phyloP scores from a whole-genome alignment of 2,888 invertebrate species.

The Vannuccia rotundouncinata region DNA sequence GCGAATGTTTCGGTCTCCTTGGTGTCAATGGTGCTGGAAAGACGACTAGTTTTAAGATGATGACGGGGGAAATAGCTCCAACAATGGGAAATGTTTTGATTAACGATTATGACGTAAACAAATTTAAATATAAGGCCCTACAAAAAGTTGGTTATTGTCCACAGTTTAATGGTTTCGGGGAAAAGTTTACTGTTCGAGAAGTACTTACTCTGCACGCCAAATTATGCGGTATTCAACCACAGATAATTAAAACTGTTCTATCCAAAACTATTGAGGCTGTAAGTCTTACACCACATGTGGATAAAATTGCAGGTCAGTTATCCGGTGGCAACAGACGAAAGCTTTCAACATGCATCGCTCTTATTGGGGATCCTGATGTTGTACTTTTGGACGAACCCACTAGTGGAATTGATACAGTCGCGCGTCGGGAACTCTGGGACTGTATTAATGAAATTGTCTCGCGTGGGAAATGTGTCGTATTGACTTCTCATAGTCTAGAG shows the following conservation, averaged over 20 bases:
- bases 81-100: slow-evolving; percentile 60
- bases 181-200: slow-evolving; percentile 69
- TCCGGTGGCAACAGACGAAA: slow-evolving; percentile 52
- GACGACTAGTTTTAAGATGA: slow-evolving; percentile 68
- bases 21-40: slow-evolving; percentile 65
- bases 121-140: slow-evolving; percentile 47
- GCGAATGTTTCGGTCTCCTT: slow-evolving; percentile 74
- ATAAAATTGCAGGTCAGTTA: slow-evolving; percentile 23
- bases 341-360: slow-evolving; percentile 50
- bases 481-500: slow-evolving; percentile 60
- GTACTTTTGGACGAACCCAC: slow-evolving; percentile 52
- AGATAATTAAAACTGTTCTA: slow-evolving; percentile 39
- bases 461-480: slow-evolving; percentile 57
- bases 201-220: slow-evolving; percentile 70
- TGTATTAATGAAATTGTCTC: slow-evolving; percentile 57
- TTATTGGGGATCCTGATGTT: slow-evolving; percentile 50
- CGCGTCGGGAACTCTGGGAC: slow-evolving; percentile 71
- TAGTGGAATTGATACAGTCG: slow-evolving; percentile 72
- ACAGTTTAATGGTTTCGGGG: slow-evolving; percentile 77
- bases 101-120: slow-evolving; percentile 45
- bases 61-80: slow-evolving; percentile 58
- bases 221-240: slow-evolving; percentile 63
- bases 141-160: slow-evolving; percentile 73
- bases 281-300: slow-evolving; percentile 20
- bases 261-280: background rate